Evolutionary conservation across 2,113 vertebrate species (phyloP).

Genomic region (Lepus europaeus): DNA sequence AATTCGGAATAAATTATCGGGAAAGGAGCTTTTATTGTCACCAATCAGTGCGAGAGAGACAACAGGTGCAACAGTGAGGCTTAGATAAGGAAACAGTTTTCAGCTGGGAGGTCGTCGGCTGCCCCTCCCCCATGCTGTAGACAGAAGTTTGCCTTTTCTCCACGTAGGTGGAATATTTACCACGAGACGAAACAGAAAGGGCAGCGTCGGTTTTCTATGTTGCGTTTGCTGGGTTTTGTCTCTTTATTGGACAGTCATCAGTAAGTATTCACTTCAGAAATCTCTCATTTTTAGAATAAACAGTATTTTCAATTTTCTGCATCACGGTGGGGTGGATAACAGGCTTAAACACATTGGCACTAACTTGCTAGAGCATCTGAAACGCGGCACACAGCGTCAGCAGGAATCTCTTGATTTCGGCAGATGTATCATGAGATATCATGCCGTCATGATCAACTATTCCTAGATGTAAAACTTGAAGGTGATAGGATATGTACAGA

Average conservation of each 20-base stretch:
- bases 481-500: neutral
- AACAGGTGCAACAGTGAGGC: conserved; percentile 65
- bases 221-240: conserved; percentile 65
- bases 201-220: conserved; percentile 70
- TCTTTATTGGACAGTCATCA: conserved; percentile 61
- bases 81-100: conserved; percentile 70
- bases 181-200: conserved; percentile 64
- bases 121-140: conserved; percentile 32
- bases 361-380: conserved; percentile 58
- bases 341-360: conserved; percentile 9
- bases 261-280: conserved; percentile 36
- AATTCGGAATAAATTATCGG: conserved; percentile 65
- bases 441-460: conserved; percentile 43
- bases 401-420: conserved; percentile 19
- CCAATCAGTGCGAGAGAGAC: conserved; percentile 60
- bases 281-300: neutral
- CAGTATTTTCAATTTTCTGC: conserved; percentile 49
- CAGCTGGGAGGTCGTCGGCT: conserved; percentile 60
- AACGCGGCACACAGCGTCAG: conserved; percentile 41
- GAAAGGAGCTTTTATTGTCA: conserved; percentile 65
- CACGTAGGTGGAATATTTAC: conserved; percentile 63
- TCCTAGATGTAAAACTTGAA: conserved; percentile 28
- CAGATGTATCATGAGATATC: conserved; percentile 27
- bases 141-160: conserved; percentile 66
- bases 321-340: conserved; percentile 31